A percentile compares a stretch with the other conserved stretches of the same genome.
Conservation (phyloP, 2,113 vertebrate genomes). For the Azemiops feae region DNA sequence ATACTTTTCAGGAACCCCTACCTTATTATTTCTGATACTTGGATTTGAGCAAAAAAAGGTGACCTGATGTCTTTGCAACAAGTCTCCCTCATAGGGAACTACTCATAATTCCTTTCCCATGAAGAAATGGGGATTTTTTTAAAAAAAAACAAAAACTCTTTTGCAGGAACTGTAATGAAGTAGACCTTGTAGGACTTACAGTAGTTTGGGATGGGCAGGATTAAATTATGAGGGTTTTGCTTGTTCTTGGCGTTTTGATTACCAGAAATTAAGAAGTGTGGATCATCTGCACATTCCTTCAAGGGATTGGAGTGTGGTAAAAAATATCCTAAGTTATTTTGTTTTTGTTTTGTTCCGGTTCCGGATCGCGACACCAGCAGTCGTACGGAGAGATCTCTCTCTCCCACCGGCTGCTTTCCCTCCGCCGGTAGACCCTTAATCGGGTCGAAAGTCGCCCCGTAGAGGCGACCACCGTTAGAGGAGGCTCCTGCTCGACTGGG, state of each 20-base stretch:
- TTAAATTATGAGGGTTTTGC: neutral
- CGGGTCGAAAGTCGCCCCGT: too few species aligned
- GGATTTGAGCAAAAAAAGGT: neutral
- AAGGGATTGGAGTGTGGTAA: neutral
- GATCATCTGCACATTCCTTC: neutral
- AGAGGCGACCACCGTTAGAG: too few species aligned
- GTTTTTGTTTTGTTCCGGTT: neutral
- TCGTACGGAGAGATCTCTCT: too few species aligned
- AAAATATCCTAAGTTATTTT: neutral
- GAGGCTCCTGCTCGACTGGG: too few species aligned
- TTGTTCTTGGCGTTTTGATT: neutral
- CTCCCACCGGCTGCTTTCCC: too few species aligned
- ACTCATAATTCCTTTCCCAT: neutral
- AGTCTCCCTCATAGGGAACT: neutral
- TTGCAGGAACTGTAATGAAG: neutral
- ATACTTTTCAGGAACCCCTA: neutral
- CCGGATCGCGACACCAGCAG: too few species aligned
- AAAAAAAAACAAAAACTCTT: neutral
- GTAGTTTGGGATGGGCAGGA: neutral
- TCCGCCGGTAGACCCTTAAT: too few species aligned
- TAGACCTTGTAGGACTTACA: neutral
- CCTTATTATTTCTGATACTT: neutral
- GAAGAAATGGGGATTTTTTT: neutral
- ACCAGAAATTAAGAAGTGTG: neutral
- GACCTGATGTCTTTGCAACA: neutral